Evolutionary conservation across 2,888 invertebrate genomes (phyloP), one percentile per base, ranked within the genome.

Genomic region (Peribatodes rhomboidaria): DNA sequence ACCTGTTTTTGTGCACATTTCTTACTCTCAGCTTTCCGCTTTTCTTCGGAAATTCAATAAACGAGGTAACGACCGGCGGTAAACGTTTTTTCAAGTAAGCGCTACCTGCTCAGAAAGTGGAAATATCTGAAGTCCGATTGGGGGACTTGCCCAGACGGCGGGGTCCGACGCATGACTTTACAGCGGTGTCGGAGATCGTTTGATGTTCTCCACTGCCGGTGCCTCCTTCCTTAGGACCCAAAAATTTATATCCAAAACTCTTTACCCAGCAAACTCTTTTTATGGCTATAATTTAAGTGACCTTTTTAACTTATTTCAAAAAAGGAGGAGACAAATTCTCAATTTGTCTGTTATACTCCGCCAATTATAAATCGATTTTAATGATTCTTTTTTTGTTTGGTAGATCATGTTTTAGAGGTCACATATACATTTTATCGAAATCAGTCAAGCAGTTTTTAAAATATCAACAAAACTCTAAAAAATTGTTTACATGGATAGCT

Each of bases 1-100:
- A 50, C 1, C 8, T 13, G 50, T 35, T 35, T 20, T 35, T 50
- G 1, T 50, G 11, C 7, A 33, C 4, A 13, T 50, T 20, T 18
- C 13, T 7, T 27, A 35, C 18, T 50, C 53, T 4, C 44, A 14
- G 11, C 35, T 22, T 46, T 50, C 49, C 39, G 58, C 52, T 59
- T 22, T 58, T 41, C 39, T 46, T 60, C 54, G 37, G 67, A 68
- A 68, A 71, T 67, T 61, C 68, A 68, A 71, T 71, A 71, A 71
- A 41, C 59, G 66, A 56, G 55, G 53, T 58, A 67, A 68, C 65
- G 70, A 61, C 44, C 66, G 63, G 16, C 42, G 49, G 58, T 66
- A 63, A 69, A 57, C 60, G 67, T 59, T 67, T 67, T 68, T 65
- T 65, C 55, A 55, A 56, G 63, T 55, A 68, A 71, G 68, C 63